Conservation (phyloP, 2,888 invertebrate genomes). For the Xylota sylvarum region DNA sequence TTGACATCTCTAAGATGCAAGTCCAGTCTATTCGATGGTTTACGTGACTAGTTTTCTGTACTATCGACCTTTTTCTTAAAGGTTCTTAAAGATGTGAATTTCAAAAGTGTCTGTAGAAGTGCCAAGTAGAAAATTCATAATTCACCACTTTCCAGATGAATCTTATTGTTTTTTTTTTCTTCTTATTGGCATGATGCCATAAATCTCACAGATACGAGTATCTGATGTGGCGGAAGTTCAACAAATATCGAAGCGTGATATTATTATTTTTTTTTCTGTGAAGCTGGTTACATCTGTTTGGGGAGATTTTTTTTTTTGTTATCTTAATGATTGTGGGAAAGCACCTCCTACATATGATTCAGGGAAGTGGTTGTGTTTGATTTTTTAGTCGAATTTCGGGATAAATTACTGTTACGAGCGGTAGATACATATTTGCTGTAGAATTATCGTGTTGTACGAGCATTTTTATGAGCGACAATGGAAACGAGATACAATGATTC, state of each 20-base stretch:
- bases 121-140: background rate
- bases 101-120: background rate
- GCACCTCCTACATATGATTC: background rate
- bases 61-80: no score
- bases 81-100: background rate
- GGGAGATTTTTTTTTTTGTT: background rate
- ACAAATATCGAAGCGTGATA: conserved; percentile 18
- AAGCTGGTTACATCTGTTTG: conserved; percentile 7
- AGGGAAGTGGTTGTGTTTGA: background rate
- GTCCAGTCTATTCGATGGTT: background rate
- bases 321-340: background rate
- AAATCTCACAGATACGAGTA: background rate
- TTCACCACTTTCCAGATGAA: background rate
- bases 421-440: background rate
- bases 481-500: background rate
- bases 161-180: background rate
- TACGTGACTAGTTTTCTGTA: background rate
- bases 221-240: conserved; percentile 24
- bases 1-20: background rate
- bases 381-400: background rate
- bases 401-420: conserved; percentile 2
- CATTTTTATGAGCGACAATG: background rate
- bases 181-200: background rate
- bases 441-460: background rate
- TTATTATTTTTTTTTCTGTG: background rate